Evolutionary conservation across 2,113 vertebrate genomes (phyloP).

Genomic region (Zapornia atra): DNA sequence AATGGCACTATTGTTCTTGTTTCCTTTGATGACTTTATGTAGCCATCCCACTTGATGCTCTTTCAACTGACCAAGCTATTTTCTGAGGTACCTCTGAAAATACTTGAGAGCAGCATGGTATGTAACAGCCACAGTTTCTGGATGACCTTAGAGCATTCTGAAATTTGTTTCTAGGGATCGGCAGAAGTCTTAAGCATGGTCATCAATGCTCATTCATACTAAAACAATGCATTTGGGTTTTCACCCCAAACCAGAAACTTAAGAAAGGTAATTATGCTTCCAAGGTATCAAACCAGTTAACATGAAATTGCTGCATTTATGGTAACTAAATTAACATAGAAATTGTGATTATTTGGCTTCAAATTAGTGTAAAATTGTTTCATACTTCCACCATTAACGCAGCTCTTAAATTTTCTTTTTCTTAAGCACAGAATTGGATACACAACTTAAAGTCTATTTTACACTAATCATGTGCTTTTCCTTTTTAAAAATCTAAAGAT

Average conservation of each 20-base stretch:
- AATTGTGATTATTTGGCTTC: neutral
- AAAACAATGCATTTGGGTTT: neutral
- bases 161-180: neutral
- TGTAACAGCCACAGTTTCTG: neutral
- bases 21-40: neutral
- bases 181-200: neutral
- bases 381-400: neutral
- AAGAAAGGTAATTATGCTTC: neutral
- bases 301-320: neutral
- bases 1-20: neutral
- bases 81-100: neutral
- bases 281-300: neutral
- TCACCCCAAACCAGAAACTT: neutral
- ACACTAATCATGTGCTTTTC: neutral
- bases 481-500: neutral
- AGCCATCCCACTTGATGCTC: neutral
- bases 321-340: neutral
- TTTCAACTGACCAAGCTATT: neutral
- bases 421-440: neutral
- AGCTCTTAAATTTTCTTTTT: neutral
- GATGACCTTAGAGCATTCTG: neutral
- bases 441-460: neutral
- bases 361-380: neutral
- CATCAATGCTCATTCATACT: accelerated
- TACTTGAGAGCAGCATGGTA: neutral